A percentile compares a stretch with the other conserved stretches of the same genome.
Conservation (phyloP, 1,140 invertebrate species). For the Drosophila hydei region DNA sequence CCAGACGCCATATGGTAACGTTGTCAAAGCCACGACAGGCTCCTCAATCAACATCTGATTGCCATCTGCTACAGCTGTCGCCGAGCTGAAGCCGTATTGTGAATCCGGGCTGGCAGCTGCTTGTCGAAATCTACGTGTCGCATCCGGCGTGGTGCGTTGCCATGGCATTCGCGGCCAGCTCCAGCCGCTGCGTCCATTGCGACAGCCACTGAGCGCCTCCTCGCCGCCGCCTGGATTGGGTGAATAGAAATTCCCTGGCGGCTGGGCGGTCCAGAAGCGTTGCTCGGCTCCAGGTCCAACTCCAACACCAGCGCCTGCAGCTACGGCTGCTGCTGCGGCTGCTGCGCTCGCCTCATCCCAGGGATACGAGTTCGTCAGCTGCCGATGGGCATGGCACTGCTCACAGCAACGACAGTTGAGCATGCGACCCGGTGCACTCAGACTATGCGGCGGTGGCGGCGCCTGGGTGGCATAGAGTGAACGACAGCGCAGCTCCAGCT, state of each 20-base stretch:
- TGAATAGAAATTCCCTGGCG: conserved; percentile 90
- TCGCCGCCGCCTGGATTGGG: conserved; percentile 89
- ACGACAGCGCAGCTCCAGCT: conserved; percentile 92
- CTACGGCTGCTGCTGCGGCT: conserved; percentile 54
- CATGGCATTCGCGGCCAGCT: conserved; percentile 86
- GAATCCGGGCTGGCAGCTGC: conserved; percentile 86
- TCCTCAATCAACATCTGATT: conserved; percentile 72
- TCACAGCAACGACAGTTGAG: conserved; percentile 81
- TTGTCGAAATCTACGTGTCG: conserved; percentile 72
- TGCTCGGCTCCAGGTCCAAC: conserved; percentile 47
- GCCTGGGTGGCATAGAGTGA: conserved; percentile 88
- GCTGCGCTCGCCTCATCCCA: conserved; percentile 77
- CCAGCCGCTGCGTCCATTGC: conserved; percentile 84
- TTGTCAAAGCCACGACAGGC: conserved; percentile 28
- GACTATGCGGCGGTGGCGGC: conserved; percentile 82
- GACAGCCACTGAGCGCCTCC: conserved; percentile 22
- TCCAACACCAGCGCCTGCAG: conserved; percentile 47
- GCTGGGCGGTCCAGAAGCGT: conserved; percentile 69
- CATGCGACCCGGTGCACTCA: conserved; percentile 58
- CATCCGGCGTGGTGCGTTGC: conserved; percentile 82
- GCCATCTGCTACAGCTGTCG: conserved; percentile 64
- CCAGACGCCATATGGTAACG: conserved; percentile 85
- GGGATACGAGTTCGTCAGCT: conserved; percentile 67
- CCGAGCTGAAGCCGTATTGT: conserved; percentile 87
- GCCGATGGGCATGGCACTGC: conserved; percentile 82